A percentile compares a stretch with the other conserved stretches of the same genome.
These are phyloP conservation scores for Cyprinodon variegatus DNA, from an alignment of 2,113 vertebrate genomes.

Conservation along the genomic window DNA sequence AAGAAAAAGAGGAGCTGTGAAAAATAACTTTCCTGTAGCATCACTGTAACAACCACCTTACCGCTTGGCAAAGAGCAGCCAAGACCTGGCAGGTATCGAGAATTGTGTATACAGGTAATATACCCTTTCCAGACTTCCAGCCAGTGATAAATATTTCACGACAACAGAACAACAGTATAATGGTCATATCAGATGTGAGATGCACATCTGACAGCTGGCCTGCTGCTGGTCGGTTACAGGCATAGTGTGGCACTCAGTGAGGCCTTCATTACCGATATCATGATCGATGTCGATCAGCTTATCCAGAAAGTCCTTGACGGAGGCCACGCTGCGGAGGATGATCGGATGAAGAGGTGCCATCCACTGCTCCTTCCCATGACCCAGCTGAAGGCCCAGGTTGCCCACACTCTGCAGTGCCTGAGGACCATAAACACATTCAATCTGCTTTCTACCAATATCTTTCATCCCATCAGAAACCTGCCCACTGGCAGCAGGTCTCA, in stretches of 20 bases:
- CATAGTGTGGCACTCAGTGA: not conserved
- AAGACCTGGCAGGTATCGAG: conserved; percentile 39
- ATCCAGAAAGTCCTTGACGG: conserved; percentile 87
- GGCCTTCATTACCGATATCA: conserved; percentile 78
- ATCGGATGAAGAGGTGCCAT: conserved; percentile 88
- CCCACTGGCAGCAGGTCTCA: conserved; percentile 51
- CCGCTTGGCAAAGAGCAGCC: conserved; percentile 50
- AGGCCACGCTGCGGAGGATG: conserved; percentile 85
- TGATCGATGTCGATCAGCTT: conserved; percentile 84
- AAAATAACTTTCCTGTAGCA: conserved; percentile 22
- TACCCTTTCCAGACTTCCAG: conserved; percentile 38
- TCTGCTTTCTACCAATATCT: conserved; percentile 16
- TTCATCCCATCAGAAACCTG: conserved; percentile 30
- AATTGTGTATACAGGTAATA: conserved; percentile 37
- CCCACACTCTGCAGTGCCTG: conserved; percentile 91
- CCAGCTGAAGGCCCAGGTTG: conserved; percentile 90
- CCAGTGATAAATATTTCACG: conserved; percentile 76
- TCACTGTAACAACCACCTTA: conserved; percentile 49
- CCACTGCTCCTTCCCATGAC: conserved; percentile 93
- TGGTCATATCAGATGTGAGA: conserved; percentile 35
- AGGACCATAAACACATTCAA: conserved; percentile 30
- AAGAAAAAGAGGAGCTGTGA: conserved; percentile 51
- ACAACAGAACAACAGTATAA: conserved; percentile 34
- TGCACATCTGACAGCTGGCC: conserved; percentile 18
- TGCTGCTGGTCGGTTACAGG: conserved; percentile 3